Conservation (phyloP, 2,888 invertebrate species). For the Emmelina monodactyla region DNA sequence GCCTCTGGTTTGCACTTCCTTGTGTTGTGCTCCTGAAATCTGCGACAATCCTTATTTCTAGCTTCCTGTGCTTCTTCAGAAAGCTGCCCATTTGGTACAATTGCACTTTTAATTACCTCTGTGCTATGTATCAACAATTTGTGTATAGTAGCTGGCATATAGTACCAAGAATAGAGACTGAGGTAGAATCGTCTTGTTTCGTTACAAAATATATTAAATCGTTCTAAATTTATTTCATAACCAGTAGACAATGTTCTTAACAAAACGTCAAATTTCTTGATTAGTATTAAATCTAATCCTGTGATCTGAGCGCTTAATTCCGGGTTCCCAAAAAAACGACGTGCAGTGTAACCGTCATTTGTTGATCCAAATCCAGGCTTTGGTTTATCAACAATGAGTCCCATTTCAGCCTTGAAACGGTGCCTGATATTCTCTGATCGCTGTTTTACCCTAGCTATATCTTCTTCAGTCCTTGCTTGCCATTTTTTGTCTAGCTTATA, state of each 20-base stretch:
- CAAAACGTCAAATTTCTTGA: slow-evolving; percentile 6
- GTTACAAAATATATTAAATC: slow-evolving; percentile 8
- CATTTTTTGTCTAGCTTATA: slow-evolving; percentile 2
- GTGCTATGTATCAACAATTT: slow-evolving; percentile 12
- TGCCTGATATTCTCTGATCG: slow-evolving; percentile 8
- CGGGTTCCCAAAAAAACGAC: slow-evolving; percentile 8
- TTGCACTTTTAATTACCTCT: slow-evolving; percentile 10
- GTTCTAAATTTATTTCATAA: slow-evolving; percentile 9
- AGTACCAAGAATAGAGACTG: slow-evolving; percentile 15
- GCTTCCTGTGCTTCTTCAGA: neutral
- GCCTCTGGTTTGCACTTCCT: neutral
- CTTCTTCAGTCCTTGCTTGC: neutral
- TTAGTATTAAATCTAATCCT: slow-evolving; percentile 9
- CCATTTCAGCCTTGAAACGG: slow-evolving; percentile 13
- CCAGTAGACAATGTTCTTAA: slow-evolving; percentile 10
- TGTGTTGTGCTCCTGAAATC: neutral
- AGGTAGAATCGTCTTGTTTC: slow-evolving; percentile 10
- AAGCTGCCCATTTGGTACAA: neutral
- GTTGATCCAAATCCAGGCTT: slow-evolving; percentile 18
- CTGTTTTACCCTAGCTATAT: neutral
- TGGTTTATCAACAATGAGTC: slow-evolving; percentile 16
- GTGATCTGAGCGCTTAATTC: slow-evolving; percentile 6
- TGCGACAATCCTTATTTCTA: neutral
- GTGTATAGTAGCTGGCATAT: slow-evolving; percentile 13
- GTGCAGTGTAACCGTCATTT: slow-evolving; percentile 19